Conservation (phyloP, 2,797 vertebrate species). For the Erpetoichthys calabaricus region DNA sequence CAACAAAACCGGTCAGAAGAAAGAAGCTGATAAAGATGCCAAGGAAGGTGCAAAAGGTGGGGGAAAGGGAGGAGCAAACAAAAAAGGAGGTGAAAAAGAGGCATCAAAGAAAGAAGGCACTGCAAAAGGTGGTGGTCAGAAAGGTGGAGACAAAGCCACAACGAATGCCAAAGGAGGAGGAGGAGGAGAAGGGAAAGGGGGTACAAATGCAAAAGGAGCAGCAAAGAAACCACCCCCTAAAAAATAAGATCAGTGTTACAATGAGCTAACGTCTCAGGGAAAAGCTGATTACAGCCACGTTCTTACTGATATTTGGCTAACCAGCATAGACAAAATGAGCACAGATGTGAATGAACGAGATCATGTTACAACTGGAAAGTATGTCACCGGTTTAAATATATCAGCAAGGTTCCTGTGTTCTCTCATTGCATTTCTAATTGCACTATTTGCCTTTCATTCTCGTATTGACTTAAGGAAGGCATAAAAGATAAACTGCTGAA, state of each 20-base stretch:
- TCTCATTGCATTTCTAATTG: too few relatives aligned
- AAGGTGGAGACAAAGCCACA: slow-evolving; percentile 10
- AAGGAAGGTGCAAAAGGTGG: slow-evolving; percentile 31
- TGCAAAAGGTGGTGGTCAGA: slow-evolving; percentile 11
- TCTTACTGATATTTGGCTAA: too few relatives aligned
- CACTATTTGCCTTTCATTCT: too few relatives aligned
- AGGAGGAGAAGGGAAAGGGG: slow-evolving; percentile 17
- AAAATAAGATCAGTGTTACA: slow-evolving; percentile 31
- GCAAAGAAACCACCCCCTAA: slow-evolving; percentile 37
- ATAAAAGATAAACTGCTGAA: too few relatives aligned
- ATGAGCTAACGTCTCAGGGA: too few relatives aligned
- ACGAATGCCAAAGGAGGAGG: slow-evolving; percentile 21
- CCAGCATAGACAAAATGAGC: too few relatives aligned
- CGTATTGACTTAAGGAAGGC: too few relatives aligned
- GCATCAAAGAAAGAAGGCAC: slow-evolving; percentile 7
- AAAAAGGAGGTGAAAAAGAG: slow-evolving; percentile 24
- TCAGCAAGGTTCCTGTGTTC: too few relatives aligned
- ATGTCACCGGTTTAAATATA: too few relatives aligned
- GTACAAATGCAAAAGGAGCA: slow-evolving; percentile 26
- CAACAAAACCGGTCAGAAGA: slow-evolving; percentile 28
- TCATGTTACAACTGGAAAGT: too few relatives aligned
- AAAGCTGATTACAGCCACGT: too few relatives aligned
- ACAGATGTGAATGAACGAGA: too few relatives aligned
- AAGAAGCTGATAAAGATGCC: slow-evolving; percentile 38
- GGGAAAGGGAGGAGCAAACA: slow-evolving; percentile 30